These are phyloP conservation scores for Standfussiana lucernea DNA, from an alignment of 2,888 invertebrate genomes.

Conservation along the genomic window DNA sequence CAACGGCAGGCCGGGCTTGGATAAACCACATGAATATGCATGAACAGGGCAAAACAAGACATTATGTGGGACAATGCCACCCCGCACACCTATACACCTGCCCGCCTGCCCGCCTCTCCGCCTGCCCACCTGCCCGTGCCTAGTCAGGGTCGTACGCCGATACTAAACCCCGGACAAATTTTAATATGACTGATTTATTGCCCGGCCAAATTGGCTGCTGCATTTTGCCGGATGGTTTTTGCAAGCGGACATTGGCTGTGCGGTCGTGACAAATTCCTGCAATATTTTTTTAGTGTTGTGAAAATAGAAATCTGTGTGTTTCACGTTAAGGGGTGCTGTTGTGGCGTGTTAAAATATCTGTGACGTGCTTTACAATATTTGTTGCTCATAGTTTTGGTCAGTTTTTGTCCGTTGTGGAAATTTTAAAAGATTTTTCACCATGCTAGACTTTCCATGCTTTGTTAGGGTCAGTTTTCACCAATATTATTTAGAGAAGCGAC, in stretches of 20 bases:
- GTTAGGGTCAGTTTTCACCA: background rate
- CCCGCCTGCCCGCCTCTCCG: conserved; percentile 12
- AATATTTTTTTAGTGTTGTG: conserved; percentile 50
- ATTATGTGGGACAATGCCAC: conserved; percentile 68
- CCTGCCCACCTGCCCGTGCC: conserved; percentile 13
- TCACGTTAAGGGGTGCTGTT: conserved; percentile 6
- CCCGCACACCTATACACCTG: conserved; percentile 40
- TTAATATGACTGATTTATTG: conserved; percentile 68
- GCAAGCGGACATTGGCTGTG: conserved; percentile 34
- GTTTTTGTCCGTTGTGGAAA: background rate
- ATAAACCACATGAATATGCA: conserved; percentile 76
- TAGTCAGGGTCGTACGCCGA: conserved; percentile 44
- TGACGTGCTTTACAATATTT: conserved; percentile 11
- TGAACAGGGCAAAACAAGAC: conserved; percentile 74
- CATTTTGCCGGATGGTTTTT: conserved; percentile 49
- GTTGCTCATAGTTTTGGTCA: conserved; percentile 6
- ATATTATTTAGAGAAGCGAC: background rate
- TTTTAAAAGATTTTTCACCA: background rate
- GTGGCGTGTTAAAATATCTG: conserved; percentile 29
- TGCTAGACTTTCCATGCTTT: background rate
- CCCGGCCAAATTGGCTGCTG: conserved; percentile 56
- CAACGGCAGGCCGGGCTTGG: conserved; percentile 49
- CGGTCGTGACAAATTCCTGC: conserved; percentile 18
- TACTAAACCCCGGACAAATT: conserved; percentile 57
- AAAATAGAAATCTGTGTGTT: conserved; percentile 42